Conservation (phyloP, 2,113 vertebrate species). For the Mohoua ochrocephala region DNA sequence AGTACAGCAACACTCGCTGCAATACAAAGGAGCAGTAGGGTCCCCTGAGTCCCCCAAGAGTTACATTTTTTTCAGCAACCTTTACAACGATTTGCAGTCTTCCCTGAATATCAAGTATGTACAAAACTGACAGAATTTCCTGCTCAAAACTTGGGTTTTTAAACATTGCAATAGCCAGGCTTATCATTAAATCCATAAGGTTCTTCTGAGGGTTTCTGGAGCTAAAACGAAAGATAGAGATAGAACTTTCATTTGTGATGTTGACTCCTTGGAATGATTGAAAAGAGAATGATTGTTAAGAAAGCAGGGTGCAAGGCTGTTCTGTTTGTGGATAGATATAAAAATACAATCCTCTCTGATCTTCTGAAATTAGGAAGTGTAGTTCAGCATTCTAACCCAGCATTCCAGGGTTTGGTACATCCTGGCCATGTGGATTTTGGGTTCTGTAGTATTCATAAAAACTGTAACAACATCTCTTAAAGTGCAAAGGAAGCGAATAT, state of each 20-base stretch:
- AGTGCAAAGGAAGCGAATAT: neutral
- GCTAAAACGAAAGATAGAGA: neutral
- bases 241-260: neutral
- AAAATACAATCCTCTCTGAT: neutral
- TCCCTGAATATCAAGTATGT: neutral
- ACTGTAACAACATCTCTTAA: neutral
- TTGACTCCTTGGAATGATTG: neutral
- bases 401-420: neutral
- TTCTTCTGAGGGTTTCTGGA: neutral
- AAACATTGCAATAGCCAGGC: neutral
- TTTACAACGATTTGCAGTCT: neutral
- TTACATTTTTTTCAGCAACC: neutral
- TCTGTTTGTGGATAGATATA: neutral
- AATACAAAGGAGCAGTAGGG: neutral
- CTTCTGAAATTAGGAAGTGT: neutral
- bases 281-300: neutral
- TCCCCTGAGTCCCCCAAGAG: neutral
- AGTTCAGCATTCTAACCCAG: neutral
- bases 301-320: neutral
- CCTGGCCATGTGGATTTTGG: neutral
- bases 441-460: neutral
- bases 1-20: neutral
- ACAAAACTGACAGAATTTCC: neutral
- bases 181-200: neutral
- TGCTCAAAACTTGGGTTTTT: neutral